Conservation (phyloP, 1,140 invertebrate species). For the Euglossa dilemma region DNA sequence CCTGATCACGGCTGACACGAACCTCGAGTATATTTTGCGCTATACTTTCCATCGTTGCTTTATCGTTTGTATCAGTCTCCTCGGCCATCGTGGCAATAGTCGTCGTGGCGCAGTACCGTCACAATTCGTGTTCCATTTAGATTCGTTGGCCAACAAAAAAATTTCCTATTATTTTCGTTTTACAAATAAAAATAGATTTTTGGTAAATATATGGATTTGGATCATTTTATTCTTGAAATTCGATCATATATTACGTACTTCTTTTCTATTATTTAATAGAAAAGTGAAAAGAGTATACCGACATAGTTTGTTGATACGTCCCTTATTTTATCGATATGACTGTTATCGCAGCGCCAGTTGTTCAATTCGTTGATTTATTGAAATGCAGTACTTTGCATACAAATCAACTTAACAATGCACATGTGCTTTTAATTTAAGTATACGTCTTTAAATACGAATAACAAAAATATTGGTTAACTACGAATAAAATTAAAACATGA, state of each 20-base stretch:
- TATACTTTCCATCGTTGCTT: conserved; percentile 77
- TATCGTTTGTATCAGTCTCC: conserved; percentile 75
- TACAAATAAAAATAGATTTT: not conserved
- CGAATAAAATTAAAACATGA: not conserved
- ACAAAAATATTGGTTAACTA: not conserved
- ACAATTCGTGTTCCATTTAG: conserved; percentile 10
- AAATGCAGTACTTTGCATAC: conserved; percentile 6
- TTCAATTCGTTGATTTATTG: conserved; percentile 46
- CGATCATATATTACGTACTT: not conserved
- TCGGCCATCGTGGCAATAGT: conserved; percentile 83
- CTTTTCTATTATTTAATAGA: not conserved
- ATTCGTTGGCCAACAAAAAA: conserved; percentile 10
- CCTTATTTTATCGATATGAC: conserved; percentile 67
- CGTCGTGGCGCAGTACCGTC: conserved; percentile 71
- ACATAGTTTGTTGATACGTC: conserved; percentile 1
- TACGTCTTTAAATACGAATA: not conserved
- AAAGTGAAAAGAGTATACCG: too few relatives aligned
- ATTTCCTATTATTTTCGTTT: not conserved
- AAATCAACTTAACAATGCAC: not conserved
- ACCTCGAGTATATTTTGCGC: conserved; percentile 76
- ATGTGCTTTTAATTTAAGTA: not conserved
- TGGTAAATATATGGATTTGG: not conserved
- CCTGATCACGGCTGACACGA: conserved; percentile 56
- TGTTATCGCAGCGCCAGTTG: conserved; percentile 46
- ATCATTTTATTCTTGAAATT: not conserved